Conservation (phyloP, 2,113 vertebrate genomes). For the Dermatemys mawii region DNA sequence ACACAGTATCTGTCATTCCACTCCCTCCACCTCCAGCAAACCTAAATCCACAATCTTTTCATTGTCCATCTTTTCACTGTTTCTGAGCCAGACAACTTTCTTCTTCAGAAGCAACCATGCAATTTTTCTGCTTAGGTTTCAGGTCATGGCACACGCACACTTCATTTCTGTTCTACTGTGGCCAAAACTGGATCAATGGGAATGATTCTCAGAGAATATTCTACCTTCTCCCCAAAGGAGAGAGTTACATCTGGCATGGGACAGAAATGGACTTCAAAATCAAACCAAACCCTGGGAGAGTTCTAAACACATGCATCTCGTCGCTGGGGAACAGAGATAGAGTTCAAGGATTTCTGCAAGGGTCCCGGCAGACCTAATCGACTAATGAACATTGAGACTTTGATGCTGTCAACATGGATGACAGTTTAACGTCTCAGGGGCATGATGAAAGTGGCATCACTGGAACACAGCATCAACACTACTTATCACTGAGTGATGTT, state of each 20-base stretch:
- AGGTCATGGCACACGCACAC: not conserved
- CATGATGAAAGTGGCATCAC: not conserved
- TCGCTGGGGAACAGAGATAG: rapidly evolving
- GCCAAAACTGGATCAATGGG: not conserved
- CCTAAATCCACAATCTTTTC: not conserved
- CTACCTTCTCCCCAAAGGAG: not conserved
- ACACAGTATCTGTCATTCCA: not conserved
- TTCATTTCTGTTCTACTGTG: slow-evolving; percentile 7
- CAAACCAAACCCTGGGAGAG: not conserved
- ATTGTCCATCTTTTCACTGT: not conserved
- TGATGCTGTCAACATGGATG: not conserved
- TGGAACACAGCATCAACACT: not conserved
- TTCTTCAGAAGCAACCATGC: not conserved
- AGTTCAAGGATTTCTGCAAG: rapidly evolving
- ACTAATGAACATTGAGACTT: not conserved
- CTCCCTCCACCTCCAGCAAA: not conserved
- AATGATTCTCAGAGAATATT: not conserved
- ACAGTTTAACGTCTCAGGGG: slow-evolving; percentile 1
- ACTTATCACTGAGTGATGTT: not conserved
- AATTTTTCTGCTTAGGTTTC: not conserved
- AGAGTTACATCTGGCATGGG: not conserved
- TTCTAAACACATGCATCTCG: rapidly evolving
- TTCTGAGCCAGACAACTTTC: rapidly evolving
- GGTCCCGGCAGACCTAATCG: not conserved
- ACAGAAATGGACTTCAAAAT: not conserved